A percentile compares a stretch with the other conserved stretches of the same genome.
Evolutionary conservation across 2,888 invertebrate species (phyloP).

Genomic region (Tiphia femorata): DNA sequence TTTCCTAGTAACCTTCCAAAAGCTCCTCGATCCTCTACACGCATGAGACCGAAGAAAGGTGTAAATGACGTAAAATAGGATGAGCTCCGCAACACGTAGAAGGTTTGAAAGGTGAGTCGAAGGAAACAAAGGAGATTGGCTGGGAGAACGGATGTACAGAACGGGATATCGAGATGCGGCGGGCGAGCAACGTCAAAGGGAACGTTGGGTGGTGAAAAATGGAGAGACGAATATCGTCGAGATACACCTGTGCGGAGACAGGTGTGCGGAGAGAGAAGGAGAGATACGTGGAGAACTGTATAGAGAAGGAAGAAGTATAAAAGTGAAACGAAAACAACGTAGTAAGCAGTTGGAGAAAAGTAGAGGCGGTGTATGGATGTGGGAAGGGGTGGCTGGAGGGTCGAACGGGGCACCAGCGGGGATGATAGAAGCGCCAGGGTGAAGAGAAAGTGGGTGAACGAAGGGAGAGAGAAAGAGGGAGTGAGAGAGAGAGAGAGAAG

Average conservation of each 20-base stretch:
- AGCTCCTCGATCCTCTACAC: too few species aligned
- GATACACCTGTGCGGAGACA: not conserved
- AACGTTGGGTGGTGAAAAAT: not conserved
- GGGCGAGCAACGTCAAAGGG: not conserved
- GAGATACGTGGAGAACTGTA: not conserved
- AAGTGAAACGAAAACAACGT: not conserved
- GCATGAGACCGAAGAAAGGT: not conserved
- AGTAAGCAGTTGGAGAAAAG: conserved; percentile 4
- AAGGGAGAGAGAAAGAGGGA: conserved; percentile 1
- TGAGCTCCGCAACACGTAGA: too few species aligned
- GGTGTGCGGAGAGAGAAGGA: not conserved
- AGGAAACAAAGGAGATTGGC: not conserved
- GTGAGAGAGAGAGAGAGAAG: conserved; percentile 13
- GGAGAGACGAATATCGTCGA: not conserved
- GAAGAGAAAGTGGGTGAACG: not conserved
- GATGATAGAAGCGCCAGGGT: not conserved
- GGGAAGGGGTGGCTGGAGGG: not conserved
- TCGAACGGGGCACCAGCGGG: not conserved
- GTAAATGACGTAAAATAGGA: not conserved
- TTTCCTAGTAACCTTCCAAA: too few species aligned
- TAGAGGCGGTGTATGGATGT: conserved; percentile 19
- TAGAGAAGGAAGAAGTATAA: not conserved
- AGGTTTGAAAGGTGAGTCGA: not conserved
- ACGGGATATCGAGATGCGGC: not conserved
- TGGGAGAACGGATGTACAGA: not conserved